Base-by-base conservation (phyloP, 2,888 invertebrate genomes). In the Caenorhabditis drosophilae region DNA sequence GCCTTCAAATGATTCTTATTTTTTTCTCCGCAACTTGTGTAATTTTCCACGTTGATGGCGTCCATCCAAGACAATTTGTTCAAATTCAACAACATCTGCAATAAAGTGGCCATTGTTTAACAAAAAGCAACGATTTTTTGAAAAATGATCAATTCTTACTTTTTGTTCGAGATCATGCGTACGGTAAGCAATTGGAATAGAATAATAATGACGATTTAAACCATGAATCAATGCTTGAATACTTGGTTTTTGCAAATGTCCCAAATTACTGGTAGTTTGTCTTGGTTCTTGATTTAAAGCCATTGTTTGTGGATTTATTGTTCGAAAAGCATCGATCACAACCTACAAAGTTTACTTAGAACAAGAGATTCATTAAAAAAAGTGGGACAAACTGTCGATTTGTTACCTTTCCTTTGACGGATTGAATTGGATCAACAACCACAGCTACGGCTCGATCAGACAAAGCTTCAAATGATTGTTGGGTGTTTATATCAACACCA, bases 1-100 rank as follows among this genome's bases (percentile, higher is more conserved):
- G 94, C 92, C 61, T 92, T 89, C 1, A 97, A 94, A 45, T 93
- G 93, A 52, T 89, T 90, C 85, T 95, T 94, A 85, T 98, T 98
- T 45, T 92, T 89, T 70, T 90, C 89, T 85, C 95, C 92, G 84
- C 97, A 96, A 69, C 93, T 92, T 25, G 79, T 67, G 84, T 93
- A 96, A 85, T 94, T 92, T 49, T 92, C 90, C 68, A 96, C 87
- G 34, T 90, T 91, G 3, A 95, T 88, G 18, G 95, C 93, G 84
- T 95, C 95, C 90, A 93, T 93, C 95, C 95, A 96, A 0, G 95
- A 94, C 85, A 96, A 95, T 87, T 99, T 98, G 86, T 99, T 95
- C 73, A 98, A 87, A 87, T 98, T 98, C 61, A 98, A 86, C 64
- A 98, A 87, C 98, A 99, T 99, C 87, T 87, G 72, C 4, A 77